A percentile compares a stretch with the other conserved stretches of the same genome.
Evolutionary conservation across 2,888 invertebrate species (phyloP).

Genomic region (Elegia similella): DNA sequence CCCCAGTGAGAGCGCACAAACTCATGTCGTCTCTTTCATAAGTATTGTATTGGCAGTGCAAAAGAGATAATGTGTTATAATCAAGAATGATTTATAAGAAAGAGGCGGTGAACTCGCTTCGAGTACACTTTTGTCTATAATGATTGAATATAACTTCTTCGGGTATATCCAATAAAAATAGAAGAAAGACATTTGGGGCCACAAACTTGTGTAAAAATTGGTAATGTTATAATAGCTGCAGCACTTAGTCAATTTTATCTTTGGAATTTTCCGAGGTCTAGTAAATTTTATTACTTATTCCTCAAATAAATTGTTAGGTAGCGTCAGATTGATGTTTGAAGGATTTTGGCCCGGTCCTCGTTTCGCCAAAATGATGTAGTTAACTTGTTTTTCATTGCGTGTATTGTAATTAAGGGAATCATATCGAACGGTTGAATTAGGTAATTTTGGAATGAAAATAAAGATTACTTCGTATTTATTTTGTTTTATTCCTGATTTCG

Average conservation of each 20-base stretch:
- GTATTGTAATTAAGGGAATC: constrained; percentile 67
- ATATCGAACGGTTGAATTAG: constrained; percentile 76
- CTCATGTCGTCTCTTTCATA: too few species aligned
- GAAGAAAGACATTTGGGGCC: constrained; percentile 2
- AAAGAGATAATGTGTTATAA: too few species aligned
- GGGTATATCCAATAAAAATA: neutral
- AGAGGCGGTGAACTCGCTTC: too few species aligned
- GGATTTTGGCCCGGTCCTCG: constrained; percentile 1
- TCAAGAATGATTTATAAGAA: too few species aligned
- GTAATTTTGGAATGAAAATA: constrained; percentile 74
- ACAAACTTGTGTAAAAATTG: neutral
- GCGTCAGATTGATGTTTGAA: neutral
- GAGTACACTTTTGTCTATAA: too few species aligned
- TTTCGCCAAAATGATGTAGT: constrained; percentile 5
- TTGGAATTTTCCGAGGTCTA: neutral
- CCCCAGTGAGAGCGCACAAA: too few species aligned
- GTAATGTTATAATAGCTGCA: neutral
- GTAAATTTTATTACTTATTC: neutral
- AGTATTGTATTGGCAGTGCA: too few species aligned
- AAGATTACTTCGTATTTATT: constrained; percentile 59
- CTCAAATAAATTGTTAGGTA: neutral
- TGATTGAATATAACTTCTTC: too few species aligned
- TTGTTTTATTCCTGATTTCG: constrained; percentile 36
- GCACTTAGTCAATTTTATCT: neutral
- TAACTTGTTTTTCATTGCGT: constrained; percentile 49